These are phyloP conservation scores for Girardinichthys multiradiatus DNA, from an alignment of 2,113 vertebrate species.

Conservation along the genomic window DNA sequence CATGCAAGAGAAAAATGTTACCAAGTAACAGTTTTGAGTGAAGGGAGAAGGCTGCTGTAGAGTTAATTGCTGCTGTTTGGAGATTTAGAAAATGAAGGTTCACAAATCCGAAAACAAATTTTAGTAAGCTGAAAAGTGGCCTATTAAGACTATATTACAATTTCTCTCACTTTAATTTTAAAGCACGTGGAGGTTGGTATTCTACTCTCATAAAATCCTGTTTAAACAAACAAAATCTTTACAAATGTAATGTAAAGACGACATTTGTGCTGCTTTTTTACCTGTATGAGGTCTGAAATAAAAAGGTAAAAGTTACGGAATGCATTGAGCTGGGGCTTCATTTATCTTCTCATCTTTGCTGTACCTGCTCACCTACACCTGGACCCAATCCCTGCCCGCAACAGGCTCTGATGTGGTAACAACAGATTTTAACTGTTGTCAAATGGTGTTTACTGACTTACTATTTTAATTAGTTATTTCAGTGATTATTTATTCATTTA, in stretches of 20 bases:
- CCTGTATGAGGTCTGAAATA: background rate
- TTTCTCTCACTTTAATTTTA: background rate
- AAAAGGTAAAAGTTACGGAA: background rate
- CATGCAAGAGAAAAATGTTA: slow-evolving; percentile 42
- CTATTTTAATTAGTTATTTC: too few species aligned
- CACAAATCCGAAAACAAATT: slow-evolving; percentile 9
- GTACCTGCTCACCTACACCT: too few species aligned
- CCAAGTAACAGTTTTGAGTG: slow-evolving; percentile 67
- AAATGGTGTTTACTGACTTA: too few species aligned
- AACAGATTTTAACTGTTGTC: too few species aligned
- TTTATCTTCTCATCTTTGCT: too few species aligned
- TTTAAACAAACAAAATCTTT: background rate
- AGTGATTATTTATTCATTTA: too few species aligned
- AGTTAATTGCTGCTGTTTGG: slow-evolving; percentile 32
- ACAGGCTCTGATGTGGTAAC: too few species aligned
- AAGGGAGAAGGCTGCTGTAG: slow-evolving; percentile 31
- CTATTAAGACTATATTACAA: background rate
- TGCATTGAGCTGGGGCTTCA: background rate
- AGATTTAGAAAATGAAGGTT: slow-evolving; percentile 37
- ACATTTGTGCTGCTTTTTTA: background rate
- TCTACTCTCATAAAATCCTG: too few species aligned
- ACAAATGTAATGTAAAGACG: background rate
- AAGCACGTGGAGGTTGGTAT: background rate
- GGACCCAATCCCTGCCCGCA: too few species aligned
- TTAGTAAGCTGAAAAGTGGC: background rate